Conservation (phyloP, 2,888 invertebrate species). For the Drosophila conformis region DNA sequence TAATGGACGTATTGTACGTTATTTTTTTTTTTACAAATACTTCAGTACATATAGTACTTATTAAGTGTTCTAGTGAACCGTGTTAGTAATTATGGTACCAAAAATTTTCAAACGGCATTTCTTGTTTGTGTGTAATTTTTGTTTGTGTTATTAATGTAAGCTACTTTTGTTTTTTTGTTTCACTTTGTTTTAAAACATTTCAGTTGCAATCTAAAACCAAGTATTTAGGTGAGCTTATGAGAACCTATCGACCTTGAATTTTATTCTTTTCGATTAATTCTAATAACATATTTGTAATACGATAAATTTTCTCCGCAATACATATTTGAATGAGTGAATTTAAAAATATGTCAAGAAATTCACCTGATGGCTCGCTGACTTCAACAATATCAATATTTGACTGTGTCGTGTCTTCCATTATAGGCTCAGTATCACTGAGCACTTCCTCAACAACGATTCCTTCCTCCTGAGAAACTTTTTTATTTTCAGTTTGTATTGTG, state of each 20-base stretch:
- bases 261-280: slow-evolving; percentile 11
- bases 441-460: slow-evolving; percentile 84
- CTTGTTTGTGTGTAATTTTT: slow-evolving; percentile 32
- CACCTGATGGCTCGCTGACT: slow-evolving; percentile 83
- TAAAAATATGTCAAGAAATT: slow-evolving; percentile 55
- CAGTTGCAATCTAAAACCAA: slow-evolving; percentile 34
- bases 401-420: slow-evolving; percentile 68
- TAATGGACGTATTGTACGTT: slow-evolving; percentile 35
- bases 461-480: slow-evolving; percentile 83
- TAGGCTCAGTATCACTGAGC: slow-evolving; percentile 83
- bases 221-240: slow-evolving; percentile 15
- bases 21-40: slow-evolving; percentile 29
- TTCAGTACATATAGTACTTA: slow-evolving; percentile 46
- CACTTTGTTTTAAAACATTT: slow-evolving; percentile 19
- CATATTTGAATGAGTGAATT: slow-evolving; percentile 24
- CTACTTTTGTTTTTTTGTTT: slow-evolving; percentile 22
- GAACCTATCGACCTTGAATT: slow-evolving; percentile 26
- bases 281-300: slow-evolving; percentile 15
- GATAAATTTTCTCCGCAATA: slow-evolving; percentile 13
- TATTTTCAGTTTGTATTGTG: slow-evolving; percentile 83
- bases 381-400: slow-evolving; percentile 83
- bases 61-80: slow-evolving; percentile 32
- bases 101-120: slow-evolving; percentile 37
- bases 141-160: slow-evolving; percentile 45
- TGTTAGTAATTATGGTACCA: slow-evolving; percentile 58